Percentiles rank a stretch among this genome's conserved stretches.
Conservation (phyloP, 2,113 vertebrate genomes). For the Phalacrocorax pelagicus region DNA sequence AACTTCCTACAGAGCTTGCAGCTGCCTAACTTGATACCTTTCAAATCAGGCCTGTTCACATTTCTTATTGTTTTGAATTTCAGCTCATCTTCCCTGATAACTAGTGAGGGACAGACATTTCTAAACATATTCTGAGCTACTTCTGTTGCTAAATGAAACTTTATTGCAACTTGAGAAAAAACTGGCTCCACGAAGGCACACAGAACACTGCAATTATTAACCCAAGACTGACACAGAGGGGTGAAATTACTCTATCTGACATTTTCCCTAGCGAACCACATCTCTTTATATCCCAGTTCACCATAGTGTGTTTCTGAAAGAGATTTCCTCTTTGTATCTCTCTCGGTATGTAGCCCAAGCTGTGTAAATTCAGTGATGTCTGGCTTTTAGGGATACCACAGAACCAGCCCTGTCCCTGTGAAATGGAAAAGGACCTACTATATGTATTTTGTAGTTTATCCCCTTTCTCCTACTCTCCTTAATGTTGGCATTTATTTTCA, state of each 20-base stretch:
- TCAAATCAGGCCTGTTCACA: not conserved
- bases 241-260: not conserved
- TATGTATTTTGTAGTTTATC: not conserved
- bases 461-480: not conserved
- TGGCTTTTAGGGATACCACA: slow-evolving; percentile 43
- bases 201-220: not conserved
- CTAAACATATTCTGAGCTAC: not conserved
- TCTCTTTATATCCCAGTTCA: not conserved
- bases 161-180: not conserved
- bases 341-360: slow-evolving; percentile 12
- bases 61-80: not conserved
- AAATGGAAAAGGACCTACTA: not conserved
- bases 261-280: not conserved
- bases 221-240: not conserved
- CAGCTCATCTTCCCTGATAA: not conserved
- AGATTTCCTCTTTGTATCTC: slow-evolving; percentile 32
- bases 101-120: not conserved
- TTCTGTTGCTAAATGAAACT: not conserved
- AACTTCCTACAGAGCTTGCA: not conserved
- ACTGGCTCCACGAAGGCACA: not conserved
- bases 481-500: not conserved
- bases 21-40: not conserved
- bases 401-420: not conserved
- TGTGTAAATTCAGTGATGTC: slow-evolving; percentile 44
- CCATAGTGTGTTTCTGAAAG: slow-evolving; percentile 8